phyloP scores from a whole-genome alignment of 2,888 invertebrate species.

The Watsonalla cultraria region DNA sequence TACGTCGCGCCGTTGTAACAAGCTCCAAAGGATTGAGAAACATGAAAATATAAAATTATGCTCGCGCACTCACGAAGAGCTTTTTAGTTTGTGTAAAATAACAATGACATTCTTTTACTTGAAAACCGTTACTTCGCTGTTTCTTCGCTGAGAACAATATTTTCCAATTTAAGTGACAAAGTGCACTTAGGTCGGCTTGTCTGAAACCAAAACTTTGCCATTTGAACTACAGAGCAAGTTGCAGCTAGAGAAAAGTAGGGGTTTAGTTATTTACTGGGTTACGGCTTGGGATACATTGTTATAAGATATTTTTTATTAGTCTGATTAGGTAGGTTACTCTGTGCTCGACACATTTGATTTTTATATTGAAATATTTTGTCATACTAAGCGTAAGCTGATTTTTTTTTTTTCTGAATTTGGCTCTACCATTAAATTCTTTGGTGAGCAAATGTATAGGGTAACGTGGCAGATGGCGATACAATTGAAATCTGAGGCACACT shows the following conservation, averaged over 20 bases:
- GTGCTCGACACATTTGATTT: too few relatives aligned
- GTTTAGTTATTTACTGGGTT: constrained; percentile 34
- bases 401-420: too few relatives aligned
- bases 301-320: constrained; percentile 6
- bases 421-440: too few relatives aligned
- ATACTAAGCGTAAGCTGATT: too few relatives aligned
- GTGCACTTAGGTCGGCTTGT: constrained; percentile 74
- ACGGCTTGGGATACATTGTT: constrained; percentile 11
- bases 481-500: too few relatives aligned
- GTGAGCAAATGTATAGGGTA: too few relatives aligned
- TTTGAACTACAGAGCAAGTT: constrained; percentile 67
- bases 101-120: constrained; percentile 41
- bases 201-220: constrained; percentile 75
- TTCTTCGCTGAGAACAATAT: constrained; percentile 68
- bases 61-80: constrained; percentile 5
- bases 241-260: constrained; percentile 36
- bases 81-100: constrained; percentile 37
- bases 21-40: not conserved
- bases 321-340: too few relatives aligned
- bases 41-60: not conserved
- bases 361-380: too few relatives aligned
- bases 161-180: constrained; percentile 77
- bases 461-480: too few relatives aligned
- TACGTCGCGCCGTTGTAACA: not conserved
- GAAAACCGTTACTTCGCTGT: constrained; percentile 47